These are phyloP conservation scores for Anolis carolinensis DNA, from an alignment of 2,113 vertebrate genomes.

Conservation along the genomic window DNA sequence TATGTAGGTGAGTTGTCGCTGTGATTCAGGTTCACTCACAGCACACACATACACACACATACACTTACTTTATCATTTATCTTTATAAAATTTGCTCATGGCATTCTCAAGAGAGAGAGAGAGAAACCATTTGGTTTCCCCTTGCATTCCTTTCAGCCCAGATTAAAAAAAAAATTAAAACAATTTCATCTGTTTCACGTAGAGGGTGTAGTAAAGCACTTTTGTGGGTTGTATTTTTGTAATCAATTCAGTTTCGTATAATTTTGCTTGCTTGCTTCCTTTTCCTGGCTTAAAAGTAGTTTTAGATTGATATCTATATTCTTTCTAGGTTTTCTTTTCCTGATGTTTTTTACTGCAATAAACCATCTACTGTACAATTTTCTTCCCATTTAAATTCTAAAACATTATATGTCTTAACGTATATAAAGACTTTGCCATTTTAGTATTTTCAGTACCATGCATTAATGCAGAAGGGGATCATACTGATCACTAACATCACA, in stretches of 20 bases:
- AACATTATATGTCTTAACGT: not conserved
- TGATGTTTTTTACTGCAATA: not conserved
- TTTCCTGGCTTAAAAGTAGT: not conserved
- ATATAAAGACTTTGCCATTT: not conserved
- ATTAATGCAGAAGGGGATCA: not conserved
- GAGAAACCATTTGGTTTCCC: not conserved
- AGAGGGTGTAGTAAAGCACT: not conserved
- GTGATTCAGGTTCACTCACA: constrained; percentile 67
- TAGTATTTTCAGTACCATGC: not conserved
- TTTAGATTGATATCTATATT: not conserved
- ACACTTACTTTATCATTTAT: constrained; percentile 56
- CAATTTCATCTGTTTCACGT: not conserved
- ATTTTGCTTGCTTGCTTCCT: not conserved
- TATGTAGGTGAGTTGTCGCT: constrained; percentile 59
- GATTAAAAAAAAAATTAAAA: constrained; percentile 9
- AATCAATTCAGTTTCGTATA: not conserved
- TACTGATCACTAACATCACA: not conserved
- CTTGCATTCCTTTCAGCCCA: not conserved
- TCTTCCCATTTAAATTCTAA: not conserved
- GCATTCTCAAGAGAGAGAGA: constrained; percentile 42
- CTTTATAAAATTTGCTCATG: constrained; percentile 60
- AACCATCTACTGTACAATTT: not conserved
- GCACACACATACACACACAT: constrained; percentile 47
- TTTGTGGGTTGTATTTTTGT: not conserved
- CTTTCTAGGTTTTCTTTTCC: not conserved